These are phyloP conservation scores for Brachynemurus nebulosus DNA, from an alignment of 2,888 invertebrate genomes.

Conservation along the genomic window DNA sequence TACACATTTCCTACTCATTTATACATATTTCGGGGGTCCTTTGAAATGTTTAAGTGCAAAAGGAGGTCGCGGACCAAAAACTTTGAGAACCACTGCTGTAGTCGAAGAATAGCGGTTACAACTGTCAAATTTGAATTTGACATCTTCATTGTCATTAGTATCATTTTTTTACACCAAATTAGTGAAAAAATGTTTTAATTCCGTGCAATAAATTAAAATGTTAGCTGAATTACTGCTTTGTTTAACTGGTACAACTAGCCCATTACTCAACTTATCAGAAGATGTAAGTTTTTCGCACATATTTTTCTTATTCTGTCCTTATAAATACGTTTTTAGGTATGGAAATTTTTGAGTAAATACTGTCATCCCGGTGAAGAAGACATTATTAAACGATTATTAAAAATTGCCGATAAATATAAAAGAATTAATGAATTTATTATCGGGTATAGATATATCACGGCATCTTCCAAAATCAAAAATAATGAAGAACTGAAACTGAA, in stretches of 20 bases:
- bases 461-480: not conserved
- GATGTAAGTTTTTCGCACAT: not conserved
- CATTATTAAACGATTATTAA: not conserved
- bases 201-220: too few relatives aligned
- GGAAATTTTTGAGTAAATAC: not conserved
- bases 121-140: too few relatives aligned
- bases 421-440: not conserved
- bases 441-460: not conserved
- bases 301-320: not conserved
- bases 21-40: too few relatives aligned
- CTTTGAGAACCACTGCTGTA: too few relatives aligned
- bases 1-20: too few relatives aligned
- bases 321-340: not conserved
- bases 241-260: not conserved
- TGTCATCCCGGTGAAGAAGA: not conserved
- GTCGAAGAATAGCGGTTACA: too few relatives aligned
- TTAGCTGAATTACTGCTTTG: not conserved
- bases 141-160: not conserved
- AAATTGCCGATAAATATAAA: not conserved
- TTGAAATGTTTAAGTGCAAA: too few relatives aligned
- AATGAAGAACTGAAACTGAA: not conserved
- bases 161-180: too few relatives aligned
- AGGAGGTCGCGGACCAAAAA: too few relatives aligned
- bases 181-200: too few relatives aligned
- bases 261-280: not conserved